phyloP scores from a whole-genome alignment of 2,888 invertebrate species.

The Bembecia ichneumoniformis region DNA sequence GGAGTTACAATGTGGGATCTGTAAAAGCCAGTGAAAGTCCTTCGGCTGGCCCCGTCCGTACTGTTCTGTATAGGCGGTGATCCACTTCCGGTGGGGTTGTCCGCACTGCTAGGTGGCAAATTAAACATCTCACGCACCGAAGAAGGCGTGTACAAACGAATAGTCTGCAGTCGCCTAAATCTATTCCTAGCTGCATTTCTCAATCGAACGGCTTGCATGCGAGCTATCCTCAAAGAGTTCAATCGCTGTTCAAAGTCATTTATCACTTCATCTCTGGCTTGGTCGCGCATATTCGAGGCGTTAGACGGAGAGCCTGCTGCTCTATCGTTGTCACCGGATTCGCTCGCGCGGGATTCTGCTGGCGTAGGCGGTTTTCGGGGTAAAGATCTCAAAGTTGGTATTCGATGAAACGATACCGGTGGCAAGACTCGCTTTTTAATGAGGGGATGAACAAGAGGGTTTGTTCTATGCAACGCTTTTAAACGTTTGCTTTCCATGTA shows the following conservation, averaged over 20 bases:
- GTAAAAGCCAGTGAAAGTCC: conserved; percentile 26
- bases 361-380: conserved; percentile 27
- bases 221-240: conserved; percentile 54
- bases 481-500: conserved; percentile 50
- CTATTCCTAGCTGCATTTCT: conserved; percentile 53
- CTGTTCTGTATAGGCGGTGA: conserved; percentile 19
- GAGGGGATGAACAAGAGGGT: conserved; percentile 51
- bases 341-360: conserved; percentile 16
- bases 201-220: conserved; percentile 50
- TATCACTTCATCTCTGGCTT: conserved; percentile 30
- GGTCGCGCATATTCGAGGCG: conserved; percentile 21
- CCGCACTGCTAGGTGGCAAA: conserved; percentile 29
- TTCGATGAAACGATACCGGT: conserved; percentile 47
- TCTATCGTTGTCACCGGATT: conserved; percentile 31
- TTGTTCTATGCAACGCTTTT: conserved; percentile 56
- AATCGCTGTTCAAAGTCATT: conserved; percentile 49
- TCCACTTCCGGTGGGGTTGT: conserved; percentile 27
- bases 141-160: conserved; percentile 55
- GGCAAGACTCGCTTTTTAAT: conserved; percentile 41
- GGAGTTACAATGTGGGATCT: conserved; percentile 33
- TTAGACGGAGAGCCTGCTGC: conserved; percentile 49
- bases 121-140: conserved; percentile 58
- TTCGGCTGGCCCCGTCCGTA: conserved; percentile 21
- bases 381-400: conserved; percentile 43
- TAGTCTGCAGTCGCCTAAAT: conserved; percentile 52